Conservation (phyloP, 2,888 invertebrate genomes). For the Parascotia fuliginaria region DNA sequence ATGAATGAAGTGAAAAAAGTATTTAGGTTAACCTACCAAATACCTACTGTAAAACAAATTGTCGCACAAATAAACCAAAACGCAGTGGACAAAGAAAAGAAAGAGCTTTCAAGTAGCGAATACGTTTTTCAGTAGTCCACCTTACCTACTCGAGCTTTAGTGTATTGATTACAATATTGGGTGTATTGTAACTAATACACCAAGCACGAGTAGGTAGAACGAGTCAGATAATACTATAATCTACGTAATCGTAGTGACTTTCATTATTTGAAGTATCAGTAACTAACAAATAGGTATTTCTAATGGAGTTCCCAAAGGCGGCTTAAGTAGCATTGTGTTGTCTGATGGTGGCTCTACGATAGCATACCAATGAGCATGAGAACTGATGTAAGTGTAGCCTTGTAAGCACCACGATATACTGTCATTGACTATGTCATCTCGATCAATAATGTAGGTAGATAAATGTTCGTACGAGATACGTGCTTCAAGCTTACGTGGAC, state of each 20-base stretch:
- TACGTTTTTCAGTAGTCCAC: too few relatives aligned
- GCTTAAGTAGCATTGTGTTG: constrained; percentile 46
- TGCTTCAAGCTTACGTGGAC: constrained; percentile 12
- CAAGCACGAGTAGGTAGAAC: too few relatives aligned
- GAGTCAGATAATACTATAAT: too few relatives aligned
- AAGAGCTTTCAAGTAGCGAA: too few relatives aligned
- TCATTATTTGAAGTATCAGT: background rate
- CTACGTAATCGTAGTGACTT: background rate
- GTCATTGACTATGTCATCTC: constrained; percentile 52
- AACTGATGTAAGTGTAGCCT: constrained; percentile 52
- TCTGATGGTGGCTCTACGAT: constrained; percentile 27
- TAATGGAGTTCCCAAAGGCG: constrained; percentile 38
- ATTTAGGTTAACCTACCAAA: too few relatives aligned
- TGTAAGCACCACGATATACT: constrained; percentile 55
- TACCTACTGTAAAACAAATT: too few relatives aligned
- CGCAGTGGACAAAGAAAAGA: too few relatives aligned
- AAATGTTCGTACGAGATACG: background rate
- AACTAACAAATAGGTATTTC: constrained; percentile 16
- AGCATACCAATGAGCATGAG: constrained; percentile 66
- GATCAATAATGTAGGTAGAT: constrained; percentile 15
- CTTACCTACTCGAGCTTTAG: too few relatives aligned
- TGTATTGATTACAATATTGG: too few relatives aligned
- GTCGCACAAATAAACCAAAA: too few relatives aligned
- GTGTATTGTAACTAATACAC: too few relatives aligned
- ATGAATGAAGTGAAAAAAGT: too few relatives aligned